Percentiles rank a stretch among this genome's conserved stretches.
Evolutionary conservation across 2,113 vertebrate genomes (phyloP).

Genomic region (Eubucco bourcierii): DNA sequence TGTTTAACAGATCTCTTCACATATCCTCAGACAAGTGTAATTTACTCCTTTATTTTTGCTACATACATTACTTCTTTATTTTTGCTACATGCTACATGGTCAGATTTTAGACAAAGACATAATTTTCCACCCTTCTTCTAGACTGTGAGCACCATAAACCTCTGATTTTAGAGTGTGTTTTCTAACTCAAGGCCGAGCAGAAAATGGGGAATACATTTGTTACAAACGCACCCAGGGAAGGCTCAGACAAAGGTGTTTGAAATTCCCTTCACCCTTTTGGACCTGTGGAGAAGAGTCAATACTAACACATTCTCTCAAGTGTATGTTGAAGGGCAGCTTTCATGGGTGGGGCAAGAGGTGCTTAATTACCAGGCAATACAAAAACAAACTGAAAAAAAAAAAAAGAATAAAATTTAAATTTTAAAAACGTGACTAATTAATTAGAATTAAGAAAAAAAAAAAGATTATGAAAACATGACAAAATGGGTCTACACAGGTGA

Average conservation of each 20-base stretch:
- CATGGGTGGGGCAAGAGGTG: neutral
- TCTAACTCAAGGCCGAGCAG: neutral
- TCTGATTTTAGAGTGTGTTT: neutral
- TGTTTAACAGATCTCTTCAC: neutral
- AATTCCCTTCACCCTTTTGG: neutral
- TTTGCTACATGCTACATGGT: neutral
- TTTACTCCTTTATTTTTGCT: neutral
- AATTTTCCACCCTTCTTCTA: neutral
- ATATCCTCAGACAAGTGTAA: neutral
- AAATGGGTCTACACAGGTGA: neutral
- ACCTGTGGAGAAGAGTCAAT: constrained; percentile 12
- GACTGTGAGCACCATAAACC: neutral
- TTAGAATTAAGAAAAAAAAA: neutral
- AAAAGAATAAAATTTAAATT: no score
- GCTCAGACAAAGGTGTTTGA: neutral
- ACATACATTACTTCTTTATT: neutral
- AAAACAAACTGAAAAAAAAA: no score
- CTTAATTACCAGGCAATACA: neutral
- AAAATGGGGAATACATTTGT: neutral
- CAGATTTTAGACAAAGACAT: neutral
- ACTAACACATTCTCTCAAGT: neutral
- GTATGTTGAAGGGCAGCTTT: constrained; percentile 16
- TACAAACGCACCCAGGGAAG: neutral
- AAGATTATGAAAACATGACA: neutral
- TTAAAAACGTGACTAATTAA: no score